phyloP scores from a whole-genome alignment of 2,113 vertebrate species.

The Sylvietta virens region DNA sequence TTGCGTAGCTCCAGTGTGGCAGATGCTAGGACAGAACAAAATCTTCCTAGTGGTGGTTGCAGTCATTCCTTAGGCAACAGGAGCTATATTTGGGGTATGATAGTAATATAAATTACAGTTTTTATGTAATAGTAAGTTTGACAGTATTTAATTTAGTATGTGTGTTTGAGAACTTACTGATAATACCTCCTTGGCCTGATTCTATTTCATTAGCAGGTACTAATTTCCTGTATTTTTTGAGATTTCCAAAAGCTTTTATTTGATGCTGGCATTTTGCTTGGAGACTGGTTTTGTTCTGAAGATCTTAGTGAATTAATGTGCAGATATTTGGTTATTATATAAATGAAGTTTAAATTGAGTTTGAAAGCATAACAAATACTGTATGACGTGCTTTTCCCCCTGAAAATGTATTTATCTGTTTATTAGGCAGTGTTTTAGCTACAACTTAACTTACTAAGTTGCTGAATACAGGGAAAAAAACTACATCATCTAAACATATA shows the following conservation, averaged over 20 bases:
- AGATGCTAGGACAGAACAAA: neutral
- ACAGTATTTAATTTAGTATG: neutral
- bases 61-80: neutral
- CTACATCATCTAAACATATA: conserved; percentile 3
- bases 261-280: neutral
- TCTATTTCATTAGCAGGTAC: neutral
- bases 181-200: neutral
- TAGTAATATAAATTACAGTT: neutral
- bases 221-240: neutral
- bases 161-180: neutral
- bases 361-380: neutral
- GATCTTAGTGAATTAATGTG: neutral
- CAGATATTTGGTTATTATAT: neutral
- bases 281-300: neutral
- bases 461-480: neutral
- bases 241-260: neutral
- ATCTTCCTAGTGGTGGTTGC: neutral
- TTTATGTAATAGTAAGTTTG: neutral
- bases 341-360: neutral
- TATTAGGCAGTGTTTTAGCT: neutral
- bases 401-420: neutral
- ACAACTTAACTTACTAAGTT: neutral
- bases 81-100: neutral
- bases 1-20: neutral
- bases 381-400: neutral